phyloP scores from a whole-genome alignment of 2,797 vertebrate genomes.

The Fistularia commersonii region DNA sequence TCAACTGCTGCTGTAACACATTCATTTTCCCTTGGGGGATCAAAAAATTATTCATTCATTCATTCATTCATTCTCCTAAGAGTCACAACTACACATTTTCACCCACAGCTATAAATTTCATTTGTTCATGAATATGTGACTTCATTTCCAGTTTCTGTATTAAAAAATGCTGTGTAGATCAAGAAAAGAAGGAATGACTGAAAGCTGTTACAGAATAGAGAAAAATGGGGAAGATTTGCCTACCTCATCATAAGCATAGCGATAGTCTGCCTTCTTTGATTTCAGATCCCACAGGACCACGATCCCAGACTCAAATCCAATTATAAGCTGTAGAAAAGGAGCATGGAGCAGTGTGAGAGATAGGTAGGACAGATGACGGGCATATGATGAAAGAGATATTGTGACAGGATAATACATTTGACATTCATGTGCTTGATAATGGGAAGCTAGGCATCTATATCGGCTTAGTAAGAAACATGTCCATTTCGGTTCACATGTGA shows the following conservation, averaged over 20 bases:
- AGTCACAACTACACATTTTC: constrained; percentile 10
- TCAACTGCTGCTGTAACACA: no score
- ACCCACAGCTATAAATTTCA: constrained; percentile 21
- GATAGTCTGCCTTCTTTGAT: constrained; percentile 97
- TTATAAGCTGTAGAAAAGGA: constrained; percentile 87
- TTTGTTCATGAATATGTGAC: constrained; percentile 57
- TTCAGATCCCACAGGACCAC: constrained; percentile 98
- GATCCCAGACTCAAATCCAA: constrained; percentile 97
- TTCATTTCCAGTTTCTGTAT: constrained; percentile 38
- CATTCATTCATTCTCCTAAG: background rate
- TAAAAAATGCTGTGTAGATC: constrained; percentile 27
- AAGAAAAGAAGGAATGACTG: constrained; percentile 24
- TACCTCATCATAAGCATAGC: constrained; percentile 99
- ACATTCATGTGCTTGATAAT: constrained; percentile 52
- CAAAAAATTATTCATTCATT: no score
- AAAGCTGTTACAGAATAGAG: constrained; percentile 32
- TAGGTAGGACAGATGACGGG: constrained; percentile 40
- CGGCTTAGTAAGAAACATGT: constrained; percentile 25
- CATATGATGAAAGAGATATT: background rate
- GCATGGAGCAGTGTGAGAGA: constrained; percentile 57
- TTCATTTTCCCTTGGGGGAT: no score
- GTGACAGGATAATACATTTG: constrained; percentile 53
- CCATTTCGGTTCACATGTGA: constrained; percentile 23
- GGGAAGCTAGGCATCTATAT: constrained; percentile 28
- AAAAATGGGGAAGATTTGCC: constrained; percentile 49